Percentiles rank a stretch among this genome's conserved stretches.
Conservation (phyloP, 1,140 invertebrate genomes). For the Ceratosolen fusciceps region DNA sequence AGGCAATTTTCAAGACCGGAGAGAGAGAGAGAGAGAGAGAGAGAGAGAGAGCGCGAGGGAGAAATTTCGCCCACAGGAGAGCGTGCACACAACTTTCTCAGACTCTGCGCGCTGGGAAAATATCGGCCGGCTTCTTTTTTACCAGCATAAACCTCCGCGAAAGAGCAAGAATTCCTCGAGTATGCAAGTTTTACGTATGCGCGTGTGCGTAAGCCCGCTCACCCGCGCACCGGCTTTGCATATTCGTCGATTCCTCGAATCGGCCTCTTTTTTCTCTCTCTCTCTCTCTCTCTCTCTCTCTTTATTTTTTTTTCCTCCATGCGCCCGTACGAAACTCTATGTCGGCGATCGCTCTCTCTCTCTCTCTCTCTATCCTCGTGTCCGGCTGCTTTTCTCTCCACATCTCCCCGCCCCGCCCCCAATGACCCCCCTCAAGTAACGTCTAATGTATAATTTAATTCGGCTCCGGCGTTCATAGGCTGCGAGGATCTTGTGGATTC, state of each 20-base stretch:
- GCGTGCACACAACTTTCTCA: slow-evolving; percentile 38
- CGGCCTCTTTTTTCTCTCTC: not conserved
- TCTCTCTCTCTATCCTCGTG: slow-evolving; percentile 15
- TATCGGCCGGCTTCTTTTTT: slow-evolving; percentile 28
- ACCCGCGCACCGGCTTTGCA: too few relatives aligned
- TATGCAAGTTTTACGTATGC: not conserved
- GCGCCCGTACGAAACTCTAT: too few relatives aligned
- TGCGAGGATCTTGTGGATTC: not conserved
- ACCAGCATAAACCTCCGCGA: not conserved
- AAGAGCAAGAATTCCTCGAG: slow-evolving; percentile 12
- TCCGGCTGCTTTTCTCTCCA: not conserved
- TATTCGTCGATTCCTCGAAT: slow-evolving; percentile 2
- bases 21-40: not conserved
- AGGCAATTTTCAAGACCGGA: slow-evolving; percentile 28
- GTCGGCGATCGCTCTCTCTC: too few relatives aligned
- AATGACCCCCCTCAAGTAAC: too few relatives aligned
- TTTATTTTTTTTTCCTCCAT: too few relatives aligned
- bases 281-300: slow-evolving; percentile 1
- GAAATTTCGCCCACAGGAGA: slow-evolving; percentile 42
- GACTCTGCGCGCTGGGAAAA: slow-evolving; percentile 43
- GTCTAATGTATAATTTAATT: slow-evolving; percentile 11
- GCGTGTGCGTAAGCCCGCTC: not conserved
- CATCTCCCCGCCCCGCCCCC: not conserved
- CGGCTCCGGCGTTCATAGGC: too few relatives aligned
- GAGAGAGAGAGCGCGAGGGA: slow-evolving; percentile 24